phyloP scores from a whole-genome alignment of 2,797 vertebrate genomes.

The Danio tinwini region DNA sequence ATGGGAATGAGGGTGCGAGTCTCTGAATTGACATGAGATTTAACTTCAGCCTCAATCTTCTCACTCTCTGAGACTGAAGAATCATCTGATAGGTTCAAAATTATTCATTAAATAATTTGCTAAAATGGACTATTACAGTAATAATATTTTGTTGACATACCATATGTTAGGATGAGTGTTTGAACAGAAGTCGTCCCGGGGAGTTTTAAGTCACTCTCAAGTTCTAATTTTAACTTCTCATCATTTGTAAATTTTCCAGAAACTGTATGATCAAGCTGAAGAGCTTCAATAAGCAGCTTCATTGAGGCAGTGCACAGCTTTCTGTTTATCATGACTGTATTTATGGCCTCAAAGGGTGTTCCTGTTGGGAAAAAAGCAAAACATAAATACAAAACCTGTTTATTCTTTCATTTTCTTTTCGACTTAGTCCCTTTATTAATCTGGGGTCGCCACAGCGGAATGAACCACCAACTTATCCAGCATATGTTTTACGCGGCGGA shows the following conservation, averaged over 20 bases:
- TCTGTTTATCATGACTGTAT: slow-evolving; percentile 84
- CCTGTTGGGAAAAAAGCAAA: slow-evolving; percentile 70
- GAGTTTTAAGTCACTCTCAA: slow-evolving; percentile 80
- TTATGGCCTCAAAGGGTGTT: slow-evolving; percentile 77
- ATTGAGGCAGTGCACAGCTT: slow-evolving; percentile 77
- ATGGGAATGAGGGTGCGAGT: slow-evolving; percentile 70
- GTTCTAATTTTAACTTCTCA: slow-evolving; percentile 75
- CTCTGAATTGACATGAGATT: slow-evolving; percentile 79
- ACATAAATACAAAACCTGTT: background rate
- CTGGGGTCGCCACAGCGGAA: no score
- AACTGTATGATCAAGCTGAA: slow-evolving; percentile 78
- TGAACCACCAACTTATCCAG: no score
- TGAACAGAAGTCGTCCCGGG: slow-evolving; percentile 77
- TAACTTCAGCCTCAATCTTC: slow-evolving; percentile 83
- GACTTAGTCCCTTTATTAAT: no score
- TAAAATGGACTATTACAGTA: background rate
- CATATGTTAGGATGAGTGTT: slow-evolving; percentile 81
- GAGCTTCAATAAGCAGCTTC: slow-evolving; percentile 80
- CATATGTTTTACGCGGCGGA: no score
- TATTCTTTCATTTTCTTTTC: no score
- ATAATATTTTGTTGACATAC: slow-evolving; percentile 69
- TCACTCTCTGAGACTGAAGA: slow-evolving; percentile 77
- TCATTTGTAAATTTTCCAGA: slow-evolving; percentile 77
- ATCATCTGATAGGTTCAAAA: slow-evolving; percentile 10
- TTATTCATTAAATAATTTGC: background rate